Percentiles rank a stretch among this genome's conserved stretches.
Evolutionary conservation across 2,797 vertebrate species (phyloP).

Genomic region (Loris lydekkerianus): DNA sequence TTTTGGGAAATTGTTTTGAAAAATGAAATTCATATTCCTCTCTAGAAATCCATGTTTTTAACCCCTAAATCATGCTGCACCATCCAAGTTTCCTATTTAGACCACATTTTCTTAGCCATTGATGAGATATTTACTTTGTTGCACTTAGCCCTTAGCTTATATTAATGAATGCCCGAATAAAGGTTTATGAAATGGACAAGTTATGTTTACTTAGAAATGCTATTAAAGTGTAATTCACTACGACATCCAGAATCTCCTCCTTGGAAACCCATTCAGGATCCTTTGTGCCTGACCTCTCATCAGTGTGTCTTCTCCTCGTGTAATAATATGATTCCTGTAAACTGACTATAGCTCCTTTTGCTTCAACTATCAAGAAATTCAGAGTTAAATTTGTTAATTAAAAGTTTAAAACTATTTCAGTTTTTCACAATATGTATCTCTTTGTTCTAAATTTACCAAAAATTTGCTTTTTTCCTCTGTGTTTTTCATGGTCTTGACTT

Average conservation of each 20-base stretch:
- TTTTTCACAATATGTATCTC: background rate
- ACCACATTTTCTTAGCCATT: conserved; percentile 29
- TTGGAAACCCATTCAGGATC: conserved; percentile 2
- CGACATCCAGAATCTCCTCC: background rate
- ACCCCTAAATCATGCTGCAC: background rate
- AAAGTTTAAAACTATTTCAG: background rate
- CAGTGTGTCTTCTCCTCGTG: too few relatives aligned
- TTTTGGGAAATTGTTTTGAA: conserved; percentile 62
- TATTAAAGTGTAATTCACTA: conserved; percentile 60
- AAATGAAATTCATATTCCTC: conserved; percentile 1
- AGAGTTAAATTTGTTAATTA: conserved; percentile 47
- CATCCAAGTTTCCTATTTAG: background rate
- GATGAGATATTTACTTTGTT: conserved; percentile 60
- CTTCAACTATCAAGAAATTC: conserved; percentile 52
- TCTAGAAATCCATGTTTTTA: conserved; percentile 16
- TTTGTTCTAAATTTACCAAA: conserved; percentile 26
- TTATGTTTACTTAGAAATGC: conserved; percentile 49
- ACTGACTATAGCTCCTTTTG: background rate
- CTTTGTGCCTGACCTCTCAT: too few relatives aligned
- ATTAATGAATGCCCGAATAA: conserved; percentile 45
- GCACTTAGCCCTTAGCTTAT: conserved; percentile 51
- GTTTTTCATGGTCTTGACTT: background rate
- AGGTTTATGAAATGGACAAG: conserved; percentile 38
- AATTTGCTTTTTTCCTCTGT: conserved; percentile 50
- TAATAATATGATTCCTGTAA: too few relatives aligned